phyloP scores from a whole-genome alignment of 2,113 vertebrate species.

The Silurus asotus region DNA sequence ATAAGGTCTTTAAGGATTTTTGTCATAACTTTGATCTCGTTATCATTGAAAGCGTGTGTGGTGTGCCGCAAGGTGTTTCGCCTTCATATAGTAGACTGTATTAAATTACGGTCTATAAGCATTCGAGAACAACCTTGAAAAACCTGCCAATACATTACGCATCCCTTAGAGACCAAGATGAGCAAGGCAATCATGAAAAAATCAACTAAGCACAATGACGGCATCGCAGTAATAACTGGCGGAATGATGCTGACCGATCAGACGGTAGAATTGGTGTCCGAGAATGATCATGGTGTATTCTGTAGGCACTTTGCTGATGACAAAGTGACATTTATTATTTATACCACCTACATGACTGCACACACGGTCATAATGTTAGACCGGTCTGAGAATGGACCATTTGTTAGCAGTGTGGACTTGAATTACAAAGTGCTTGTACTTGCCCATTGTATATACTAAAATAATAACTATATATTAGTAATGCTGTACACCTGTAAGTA shows the following conservation, averaged over 20 bases:
- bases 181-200: constrained; percentile 35
- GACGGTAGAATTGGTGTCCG: not conserved
- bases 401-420: constrained; percentile 12
- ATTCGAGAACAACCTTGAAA: constrained; percentile 22
- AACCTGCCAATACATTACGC: constrained; percentile 19
- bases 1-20: not conserved
- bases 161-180: constrained; percentile 25
- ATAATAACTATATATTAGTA: constrained; percentile 29
- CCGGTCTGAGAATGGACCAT: constrained; percentile 38
- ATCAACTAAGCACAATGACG: constrained; percentile 33
- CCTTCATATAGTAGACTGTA: not conserved
- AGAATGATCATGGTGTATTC: constrained; percentile 24
- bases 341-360: constrained; percentile 43
- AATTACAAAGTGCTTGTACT: constrained; percentile 11
- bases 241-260: constrained; percentile 35
- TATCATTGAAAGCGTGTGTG: not conserved
- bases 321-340: constrained; percentile 45
- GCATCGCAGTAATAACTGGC: constrained; percentile 23
- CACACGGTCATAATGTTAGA: constrained; percentile 44
- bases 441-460: not conserved
- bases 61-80: too few species aligned
- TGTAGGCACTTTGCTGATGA: constrained; percentile 34
- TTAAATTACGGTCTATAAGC: constrained; percentile 6
- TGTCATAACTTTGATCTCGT: not conserved
- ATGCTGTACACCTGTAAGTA: constrained; percentile 11